phyloP scores from a whole-genome alignment of 2,888 invertebrate species.

The Lasioglossum lativentre region DNA sequence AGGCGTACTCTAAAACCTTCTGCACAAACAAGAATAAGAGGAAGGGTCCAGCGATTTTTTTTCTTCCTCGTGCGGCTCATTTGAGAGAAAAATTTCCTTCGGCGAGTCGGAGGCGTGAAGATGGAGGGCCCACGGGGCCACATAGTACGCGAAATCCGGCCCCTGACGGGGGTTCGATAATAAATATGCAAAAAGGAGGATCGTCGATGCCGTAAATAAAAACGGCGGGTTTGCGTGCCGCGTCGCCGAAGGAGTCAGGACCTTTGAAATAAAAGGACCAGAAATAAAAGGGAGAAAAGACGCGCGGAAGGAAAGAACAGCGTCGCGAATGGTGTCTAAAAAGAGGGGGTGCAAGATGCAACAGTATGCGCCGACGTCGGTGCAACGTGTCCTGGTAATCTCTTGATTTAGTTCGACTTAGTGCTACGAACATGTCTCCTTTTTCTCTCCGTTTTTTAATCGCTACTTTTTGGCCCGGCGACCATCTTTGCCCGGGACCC shows the following conservation, averaged over 20 bases:
- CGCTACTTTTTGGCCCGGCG: background rate
- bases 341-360: slow-evolving; percentile 17
- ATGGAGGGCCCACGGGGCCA: slow-evolving; percentile 32
- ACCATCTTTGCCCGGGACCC: slow-evolving; percentile 52
- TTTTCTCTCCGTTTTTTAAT: slow-evolving; percentile 4
- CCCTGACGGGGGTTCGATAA: slow-evolving; percentile 60
- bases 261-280: slow-evolving; percentile 57
- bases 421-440: slow-evolving; percentile 21
- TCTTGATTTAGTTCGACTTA: slow-evolving; percentile 75
- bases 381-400: slow-evolving; percentile 66
- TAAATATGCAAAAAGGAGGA: slow-evolving; percentile 75
- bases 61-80: slow-evolving; percentile 6
- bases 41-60: background rate
- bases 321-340: slow-evolving; percentile 22
- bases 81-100: slow-evolving; percentile 40
- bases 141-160: slow-evolving; percentile 59
- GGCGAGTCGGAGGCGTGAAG: slow-evolving; percentile 16
- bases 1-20: background rate
- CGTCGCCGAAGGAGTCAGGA: slow-evolving; percentile 35
- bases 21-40: background rate
- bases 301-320: slow-evolving; percentile 1
- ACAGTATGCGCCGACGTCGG: slow-evolving; percentile 38
- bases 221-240: slow-evolving; percentile 65
- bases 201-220: slow-evolving; percentile 70
- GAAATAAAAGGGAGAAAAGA: background rate